These are phyloP conservation scores for Drosophila paranaensis DNA, from an alignment of 2,888 invertebrate genomes.

Conservation along the genomic window DNA sequence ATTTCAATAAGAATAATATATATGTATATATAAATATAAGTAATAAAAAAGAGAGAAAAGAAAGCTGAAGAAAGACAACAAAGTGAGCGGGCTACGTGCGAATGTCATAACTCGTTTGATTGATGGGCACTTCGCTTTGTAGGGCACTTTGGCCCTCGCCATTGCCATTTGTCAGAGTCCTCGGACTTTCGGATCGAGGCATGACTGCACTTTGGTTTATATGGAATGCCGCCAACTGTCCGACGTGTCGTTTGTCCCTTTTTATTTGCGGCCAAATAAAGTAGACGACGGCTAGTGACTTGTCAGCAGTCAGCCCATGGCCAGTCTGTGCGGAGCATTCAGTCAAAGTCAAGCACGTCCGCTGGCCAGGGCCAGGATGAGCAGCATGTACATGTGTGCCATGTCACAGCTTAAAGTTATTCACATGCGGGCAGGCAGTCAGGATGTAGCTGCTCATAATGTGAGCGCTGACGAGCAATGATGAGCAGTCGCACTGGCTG, in stretches of 20 bases:
- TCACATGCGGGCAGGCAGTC: constrained; percentile 48
- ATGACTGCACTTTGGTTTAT: constrained; percentile 49
- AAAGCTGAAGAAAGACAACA: background rate
- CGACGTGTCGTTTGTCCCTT: constrained; percentile 27
- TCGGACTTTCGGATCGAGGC: constrained; percentile 20
- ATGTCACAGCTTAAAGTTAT: constrained; percentile 78
- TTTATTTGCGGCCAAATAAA: constrained; percentile 53
- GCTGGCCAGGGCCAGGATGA: constrained; percentile 16
- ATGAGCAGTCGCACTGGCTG: constrained; percentile 39
- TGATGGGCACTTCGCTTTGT: constrained; percentile 68
- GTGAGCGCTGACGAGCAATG: constrained; percentile 33
- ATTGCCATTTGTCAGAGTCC: constrained; percentile 62
- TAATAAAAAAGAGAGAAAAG: background rate
- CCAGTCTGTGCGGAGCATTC: constrained; percentile 25
- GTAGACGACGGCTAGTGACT: constrained; percentile 16
- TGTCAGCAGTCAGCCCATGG: constrained; percentile 11
- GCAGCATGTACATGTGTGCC: constrained; percentile 47
- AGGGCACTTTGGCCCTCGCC: constrained; percentile 29
- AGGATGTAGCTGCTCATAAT: constrained; percentile 36
- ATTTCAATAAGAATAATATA: constrained; percentile 70
- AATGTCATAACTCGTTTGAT: constrained; percentile 72
- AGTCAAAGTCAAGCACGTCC: constrained; percentile 78
- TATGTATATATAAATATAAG: constrained; percentile 37
- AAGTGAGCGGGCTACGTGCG: constrained; percentile 46
- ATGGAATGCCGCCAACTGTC: constrained; percentile 54